phyloP scores from a whole-genome alignment of 2,113 vertebrate species.

The Leucosticte australis region DNA sequence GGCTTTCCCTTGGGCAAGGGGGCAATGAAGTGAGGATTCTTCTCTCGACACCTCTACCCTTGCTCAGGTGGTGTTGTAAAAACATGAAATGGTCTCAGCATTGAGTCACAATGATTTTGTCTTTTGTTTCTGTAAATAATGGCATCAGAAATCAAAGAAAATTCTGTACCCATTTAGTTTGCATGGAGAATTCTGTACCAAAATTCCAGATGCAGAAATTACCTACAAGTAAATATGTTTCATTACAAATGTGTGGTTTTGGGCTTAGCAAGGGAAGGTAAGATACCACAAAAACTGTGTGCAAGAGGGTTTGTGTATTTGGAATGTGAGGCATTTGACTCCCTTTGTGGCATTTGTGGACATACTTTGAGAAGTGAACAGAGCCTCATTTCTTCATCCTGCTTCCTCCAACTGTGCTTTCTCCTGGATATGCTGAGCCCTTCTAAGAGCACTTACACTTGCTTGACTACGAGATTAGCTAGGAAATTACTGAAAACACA shows the following conservation, averaged over 20 bases:
- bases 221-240: neutral
- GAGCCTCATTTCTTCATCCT: neutral
- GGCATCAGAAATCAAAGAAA: neutral
- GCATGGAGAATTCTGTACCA: neutral
- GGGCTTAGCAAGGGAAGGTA: neutral
- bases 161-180: neutral
- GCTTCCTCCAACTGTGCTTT: neutral
- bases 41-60: neutral
- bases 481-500: neutral
- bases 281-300: neutral
- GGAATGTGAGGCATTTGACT: neutral
- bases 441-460: neutral
- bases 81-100: neutral
- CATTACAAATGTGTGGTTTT: neutral
- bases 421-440: neutral
- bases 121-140: neutral
- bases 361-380: neutral
- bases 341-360: neutral
- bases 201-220: neutral
- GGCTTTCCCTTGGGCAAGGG: neutral
- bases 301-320: neutral
- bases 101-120: neutral
- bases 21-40: neutral
- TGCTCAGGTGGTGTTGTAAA: neutral
- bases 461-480: neutral